Evolutionary conservation across 2,888 invertebrate genomes (phyloP).

Genomic region (Apantesis nais): DNA sequence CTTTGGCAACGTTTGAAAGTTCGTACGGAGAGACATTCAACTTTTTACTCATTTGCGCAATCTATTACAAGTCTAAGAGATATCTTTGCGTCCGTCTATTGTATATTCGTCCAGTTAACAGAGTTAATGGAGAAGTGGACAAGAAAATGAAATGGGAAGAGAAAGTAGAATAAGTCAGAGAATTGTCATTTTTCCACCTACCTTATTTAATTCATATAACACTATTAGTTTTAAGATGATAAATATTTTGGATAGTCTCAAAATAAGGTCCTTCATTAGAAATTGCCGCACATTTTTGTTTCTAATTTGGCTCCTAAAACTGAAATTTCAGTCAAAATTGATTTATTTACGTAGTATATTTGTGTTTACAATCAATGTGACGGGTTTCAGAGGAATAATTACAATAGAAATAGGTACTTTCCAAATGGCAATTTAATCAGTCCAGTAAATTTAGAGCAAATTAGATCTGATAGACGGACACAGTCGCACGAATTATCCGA

Average conservation of each 20-base stretch:
- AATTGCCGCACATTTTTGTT: not conserved
- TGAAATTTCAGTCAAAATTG: not conserved
- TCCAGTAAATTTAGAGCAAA: not conserved
- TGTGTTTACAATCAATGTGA: no score
- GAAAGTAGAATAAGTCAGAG: not conserved
- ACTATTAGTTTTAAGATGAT: not conserved
- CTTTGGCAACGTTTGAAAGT: slow-evolving; percentile 6
- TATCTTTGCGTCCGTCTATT: not conserved
- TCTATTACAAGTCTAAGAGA: not conserved
- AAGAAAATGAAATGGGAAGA: not conserved
- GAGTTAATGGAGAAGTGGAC: not conserved
- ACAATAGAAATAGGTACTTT: not conserved
- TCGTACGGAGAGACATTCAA: not conserved
- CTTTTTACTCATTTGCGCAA: not conserved
- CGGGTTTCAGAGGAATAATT: not conserved
- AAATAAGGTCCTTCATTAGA: not conserved
- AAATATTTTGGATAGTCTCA: not conserved
- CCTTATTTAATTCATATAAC: no score
- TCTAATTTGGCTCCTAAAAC: not conserved
- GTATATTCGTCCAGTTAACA: not conserved
- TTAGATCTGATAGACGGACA: not conserved
- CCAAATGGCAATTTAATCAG: not conserved
- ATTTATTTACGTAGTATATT: not conserved
- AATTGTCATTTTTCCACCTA: not conserved
- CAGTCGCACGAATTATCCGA: not conserved